Percentiles rank a stretch among this genome's conserved stretches.
phyloP scores from a whole-genome alignment of 2,113 vertebrate species.

The Sinocyclocheilus rhinocerous region DNA sequence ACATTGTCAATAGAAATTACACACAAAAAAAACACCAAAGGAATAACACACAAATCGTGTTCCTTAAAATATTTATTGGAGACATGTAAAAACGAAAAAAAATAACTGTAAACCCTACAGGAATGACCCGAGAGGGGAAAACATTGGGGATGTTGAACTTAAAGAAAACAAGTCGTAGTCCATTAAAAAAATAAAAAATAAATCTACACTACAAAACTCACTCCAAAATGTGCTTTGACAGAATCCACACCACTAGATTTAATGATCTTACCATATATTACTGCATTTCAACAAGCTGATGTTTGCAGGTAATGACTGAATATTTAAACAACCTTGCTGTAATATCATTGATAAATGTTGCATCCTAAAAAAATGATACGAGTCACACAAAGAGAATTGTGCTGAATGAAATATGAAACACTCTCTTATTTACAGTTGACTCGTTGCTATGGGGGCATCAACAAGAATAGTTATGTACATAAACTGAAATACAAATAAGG shows the following conservation, averaged over 20 bases:
- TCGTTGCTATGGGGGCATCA: constrained; percentile 15
- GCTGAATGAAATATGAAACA: constrained; percentile 43
- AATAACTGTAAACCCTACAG: constrained; percentile 56
- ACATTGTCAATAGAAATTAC: no score
- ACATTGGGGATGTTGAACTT: constrained; percentile 33
- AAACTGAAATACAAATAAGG: constrained; percentile 44
- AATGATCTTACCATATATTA: constrained; percentile 44
- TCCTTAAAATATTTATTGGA: constrained; percentile 79
- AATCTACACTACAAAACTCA: constrained; percentile 35
- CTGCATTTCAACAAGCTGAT: constrained; percentile 53
- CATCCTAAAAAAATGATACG: constrained; percentile 35
- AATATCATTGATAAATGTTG: constrained; percentile 46
- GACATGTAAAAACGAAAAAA: constrained; percentile 66
- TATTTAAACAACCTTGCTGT: constrained; percentile 41
- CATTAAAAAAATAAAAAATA: constrained; percentile 51
- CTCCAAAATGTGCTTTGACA: constrained; percentile 25
- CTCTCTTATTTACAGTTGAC: constrained; percentile 41
- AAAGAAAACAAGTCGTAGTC: constrained; percentile 45
- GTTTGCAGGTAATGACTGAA: constrained; percentile 20
- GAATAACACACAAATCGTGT: constrained; percentile 45
- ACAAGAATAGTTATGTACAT: constrained; percentile 21
- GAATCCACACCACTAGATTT: constrained; percentile 51
- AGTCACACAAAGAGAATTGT: constrained; percentile 39
- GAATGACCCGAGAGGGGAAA: constrained; percentile 56
- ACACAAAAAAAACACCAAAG: not conserved